phyloP scores from a whole-genome alignment of 1,140 invertebrate genomes.

The Drosophila dunni region DNA sequence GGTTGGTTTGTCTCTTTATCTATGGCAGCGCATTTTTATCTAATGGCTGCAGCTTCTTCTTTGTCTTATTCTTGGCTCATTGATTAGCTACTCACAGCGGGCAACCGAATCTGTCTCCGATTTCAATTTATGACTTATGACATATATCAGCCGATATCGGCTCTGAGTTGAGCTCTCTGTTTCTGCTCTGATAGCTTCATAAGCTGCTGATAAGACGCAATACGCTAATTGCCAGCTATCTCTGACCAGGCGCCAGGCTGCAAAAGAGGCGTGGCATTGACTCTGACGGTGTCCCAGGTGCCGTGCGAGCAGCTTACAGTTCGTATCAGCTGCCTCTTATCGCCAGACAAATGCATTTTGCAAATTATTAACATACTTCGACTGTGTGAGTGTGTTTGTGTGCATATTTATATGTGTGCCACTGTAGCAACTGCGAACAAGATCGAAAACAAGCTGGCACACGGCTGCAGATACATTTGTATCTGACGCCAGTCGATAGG shows the following conservation, averaged over 20 bases:
- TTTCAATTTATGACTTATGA: slow-evolving; percentile 77
- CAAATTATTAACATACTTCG: slow-evolving; percentile 79
- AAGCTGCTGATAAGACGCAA: slow-evolving; percentile 62
- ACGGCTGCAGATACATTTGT: slow-evolving; percentile 75
- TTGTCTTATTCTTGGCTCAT: slow-evolving; percentile 29
- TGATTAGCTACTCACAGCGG: slow-evolving; percentile 62
- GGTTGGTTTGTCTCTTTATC: slow-evolving; percentile 45
- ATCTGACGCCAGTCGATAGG: slow-evolving; percentile 70
- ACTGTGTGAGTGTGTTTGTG: slow-evolving; percentile 1
- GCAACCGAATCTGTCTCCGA: slow-evolving; percentile 50
- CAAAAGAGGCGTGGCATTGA: slow-evolving; percentile 15
- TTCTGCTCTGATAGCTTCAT: slow-evolving; percentile 68
- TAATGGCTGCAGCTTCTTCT: slow-evolving; percentile 67
- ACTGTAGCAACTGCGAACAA: slow-evolving; percentile 52
- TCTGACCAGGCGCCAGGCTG: slow-evolving; percentile 53
- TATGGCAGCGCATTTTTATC: slow-evolving; percentile 73
- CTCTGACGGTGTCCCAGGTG: slow-evolving; percentile 55
- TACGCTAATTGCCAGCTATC: slow-evolving; percentile 69
- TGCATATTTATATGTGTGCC: slow-evolving; percentile 17
- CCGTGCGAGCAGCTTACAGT: slow-evolving; percentile 12
- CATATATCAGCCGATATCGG: slow-evolving; percentile 44
- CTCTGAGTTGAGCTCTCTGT: not conserved
- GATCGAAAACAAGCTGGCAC: slow-evolving; percentile 30
- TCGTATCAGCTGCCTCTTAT: slow-evolving; percentile 77
- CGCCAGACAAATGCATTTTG: slow-evolving; percentile 82